phyloP scores from a whole-genome alignment of 2,797 vertebrate genomes.

The Telmatherina bonti region DNA sequence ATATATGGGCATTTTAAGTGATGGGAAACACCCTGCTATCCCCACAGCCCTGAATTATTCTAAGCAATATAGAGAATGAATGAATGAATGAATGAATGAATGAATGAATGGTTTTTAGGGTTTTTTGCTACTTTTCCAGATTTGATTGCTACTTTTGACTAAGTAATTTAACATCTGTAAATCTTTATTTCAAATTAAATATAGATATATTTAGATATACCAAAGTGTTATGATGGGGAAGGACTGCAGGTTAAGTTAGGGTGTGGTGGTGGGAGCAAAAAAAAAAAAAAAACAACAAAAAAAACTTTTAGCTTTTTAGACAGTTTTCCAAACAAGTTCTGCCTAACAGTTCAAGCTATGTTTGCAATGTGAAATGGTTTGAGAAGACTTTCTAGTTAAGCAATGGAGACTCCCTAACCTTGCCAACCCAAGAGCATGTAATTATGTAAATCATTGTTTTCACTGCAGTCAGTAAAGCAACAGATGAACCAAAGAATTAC shows the following conservation, averaged over 20 bases:
- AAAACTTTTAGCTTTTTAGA: too few species aligned
- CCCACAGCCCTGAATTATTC: too few species aligned
- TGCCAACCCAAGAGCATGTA: slow-evolving; percentile 55
- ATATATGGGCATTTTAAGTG: too few species aligned
- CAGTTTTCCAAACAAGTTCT: slow-evolving; percentile 12
- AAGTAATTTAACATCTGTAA: neutral
- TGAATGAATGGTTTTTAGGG: too few species aligned
- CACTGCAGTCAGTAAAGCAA: slow-evolving; percentile 50
- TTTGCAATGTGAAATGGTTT: slow-evolving; percentile 59
- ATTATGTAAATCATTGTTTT: slow-evolving; percentile 75
- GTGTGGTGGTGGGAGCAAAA: neutral
- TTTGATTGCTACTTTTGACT: neutral
- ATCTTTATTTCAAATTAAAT: neutral
- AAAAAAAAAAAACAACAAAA: too few species aligned
- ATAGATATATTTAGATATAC: too few species aligned
- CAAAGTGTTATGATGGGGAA: too few species aligned
- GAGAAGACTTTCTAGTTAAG: slow-evolving; percentile 55
- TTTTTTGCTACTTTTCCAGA: neutral
- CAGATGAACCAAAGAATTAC: slow-evolving; percentile 41
- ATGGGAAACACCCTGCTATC: too few species aligned
- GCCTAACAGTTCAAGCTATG: slow-evolving; percentile 19
- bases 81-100: too few species aligned
- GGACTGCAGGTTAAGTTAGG: neutral
- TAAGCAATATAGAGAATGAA: too few species aligned
- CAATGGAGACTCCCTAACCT: slow-evolving; percentile 40